Conservation (phyloP, 2,797 vertebrate species). For the Phoxinus dragarum region DNA sequence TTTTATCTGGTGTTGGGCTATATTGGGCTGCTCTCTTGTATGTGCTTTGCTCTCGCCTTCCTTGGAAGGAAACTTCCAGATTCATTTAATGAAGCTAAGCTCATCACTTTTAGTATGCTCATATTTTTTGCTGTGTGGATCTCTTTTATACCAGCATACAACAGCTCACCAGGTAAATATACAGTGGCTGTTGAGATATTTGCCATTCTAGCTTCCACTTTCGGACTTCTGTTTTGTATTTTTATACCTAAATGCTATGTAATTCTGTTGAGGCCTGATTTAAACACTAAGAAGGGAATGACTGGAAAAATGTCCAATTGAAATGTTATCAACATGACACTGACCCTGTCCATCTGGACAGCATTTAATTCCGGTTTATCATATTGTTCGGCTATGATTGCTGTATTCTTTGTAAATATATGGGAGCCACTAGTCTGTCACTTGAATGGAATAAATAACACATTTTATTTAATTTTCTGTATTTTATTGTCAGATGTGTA, state of each 20-base stretch:
- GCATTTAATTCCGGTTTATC: not conserved
- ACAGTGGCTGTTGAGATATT: conserved; percentile 81
- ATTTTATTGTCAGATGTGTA: not conserved
- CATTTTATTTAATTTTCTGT: not conserved
- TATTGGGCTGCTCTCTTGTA: conserved; percentile 76
- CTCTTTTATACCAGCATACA: conserved; percentile 79
- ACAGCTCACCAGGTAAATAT: conserved; percentile 78
- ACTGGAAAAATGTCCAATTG: conserved; percentile 62
- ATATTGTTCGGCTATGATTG: conserved; percentile 3
- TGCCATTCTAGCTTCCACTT: conserved; percentile 79
- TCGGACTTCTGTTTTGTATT: conserved; percentile 77
- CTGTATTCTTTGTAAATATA: conserved; percentile 8
- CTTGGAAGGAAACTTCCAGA: conserved; percentile 78
- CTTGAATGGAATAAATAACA: not conserved
- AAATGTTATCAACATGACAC: not conserved
- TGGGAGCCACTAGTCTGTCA: not conserved
- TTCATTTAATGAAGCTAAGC: conserved; percentile 80
- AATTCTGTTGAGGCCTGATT: conserved; percentile 75
- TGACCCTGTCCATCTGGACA: not conserved
- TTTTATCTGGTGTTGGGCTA: conserved; percentile 80
- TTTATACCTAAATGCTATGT: conserved; percentile 81
- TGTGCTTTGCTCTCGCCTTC: conserved; percentile 78
- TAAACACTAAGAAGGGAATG: conserved; percentile 75
- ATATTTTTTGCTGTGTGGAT: conserved; percentile 82
- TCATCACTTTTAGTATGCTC: conserved; percentile 82